Evolutionary conservation across 2,888 invertebrate genomes (phyloP).

Genomic region (Heliconius sara): DNA sequence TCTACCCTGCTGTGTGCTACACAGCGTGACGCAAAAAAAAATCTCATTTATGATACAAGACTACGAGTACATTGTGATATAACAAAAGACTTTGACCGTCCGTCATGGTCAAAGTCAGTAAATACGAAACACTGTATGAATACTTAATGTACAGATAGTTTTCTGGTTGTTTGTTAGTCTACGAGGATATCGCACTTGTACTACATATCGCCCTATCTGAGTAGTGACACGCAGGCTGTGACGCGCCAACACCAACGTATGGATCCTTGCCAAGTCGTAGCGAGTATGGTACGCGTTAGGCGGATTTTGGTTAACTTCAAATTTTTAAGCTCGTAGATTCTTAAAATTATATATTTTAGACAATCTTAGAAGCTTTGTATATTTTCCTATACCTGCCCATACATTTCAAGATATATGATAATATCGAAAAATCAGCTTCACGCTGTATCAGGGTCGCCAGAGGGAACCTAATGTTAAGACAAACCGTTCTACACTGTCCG

Average conservation of each 20-base stretch:
- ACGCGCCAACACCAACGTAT: constrained; percentile 62
- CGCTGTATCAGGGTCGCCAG: no score
- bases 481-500: no score
- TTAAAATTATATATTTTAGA: background rate
- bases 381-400: background rate
- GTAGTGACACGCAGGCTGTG: constrained; percentile 63
- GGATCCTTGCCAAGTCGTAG: constrained; percentile 70
- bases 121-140: constrained; percentile 1
- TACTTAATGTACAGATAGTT: background rate
- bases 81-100: background rate
- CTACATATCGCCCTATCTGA: constrained; percentile 19
- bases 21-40: background rate
- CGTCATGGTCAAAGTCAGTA: constrained; percentile 10
- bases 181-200: constrained; percentile 2
- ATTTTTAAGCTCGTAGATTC: background rate
- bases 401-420: background rate
- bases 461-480: no score
- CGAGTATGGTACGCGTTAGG: constrained; percentile 24
- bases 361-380: background rate
- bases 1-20: background rate
- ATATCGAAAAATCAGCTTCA: background rate
- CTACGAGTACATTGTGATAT: background rate
- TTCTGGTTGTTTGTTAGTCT: constrained; percentile 13
- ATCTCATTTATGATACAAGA: background rate
- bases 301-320: background rate